Base-by-base conservation (phyloP, 2,113 vertebrate species). In the Beaufortia kweichowensis region DNA sequence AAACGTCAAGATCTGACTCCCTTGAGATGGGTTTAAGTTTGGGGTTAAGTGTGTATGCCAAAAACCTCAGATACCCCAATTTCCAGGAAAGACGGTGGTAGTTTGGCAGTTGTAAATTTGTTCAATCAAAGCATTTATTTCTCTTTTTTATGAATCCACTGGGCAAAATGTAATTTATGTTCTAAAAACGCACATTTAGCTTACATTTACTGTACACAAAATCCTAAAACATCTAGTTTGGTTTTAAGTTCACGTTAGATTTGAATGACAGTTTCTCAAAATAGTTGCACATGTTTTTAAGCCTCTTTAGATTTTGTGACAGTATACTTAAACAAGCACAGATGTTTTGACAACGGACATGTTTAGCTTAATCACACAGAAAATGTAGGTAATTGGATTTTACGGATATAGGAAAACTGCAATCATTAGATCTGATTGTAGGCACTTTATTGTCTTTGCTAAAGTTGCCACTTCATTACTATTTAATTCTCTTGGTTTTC, bases 101-200 rank as follows among this genome's bases (percentile, higher is more conserved):
- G 59, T 78, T 62, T 87, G 77, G 80, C 82, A 81, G 55, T 55
- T 60, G 50, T 50, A 80, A 56, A 23, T 66, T 35, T 82, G 57
- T 75, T 60, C 82, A 87, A 80, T 81, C 56, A 66, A 71, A 80
- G 76, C 76, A 86, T 85, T 87, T 59, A 69, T 60, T 53, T 74
- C 17, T 55, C 10, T 75, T 69, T 6, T 68, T 55, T 70, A 62
- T 83, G 57, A 84, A 84, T 89, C 76, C 28, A 71, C 35, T 76
- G 35, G 68, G 33, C 59, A n/a, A n/a, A n/a, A n/a, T n/a, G n/a
- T n/a, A n/a, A n/a, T n/a, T n/a, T n/a, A n/a, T n/a, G n/a, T n/a
- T n/a, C n/a, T n/a, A n/a, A n/a, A n/a, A n/a, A n/a, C n/a, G n/a
- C n/a, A n/a, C n/a, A n/a, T n/a, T n/a, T n/a, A n/a, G n/a, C n/a